Evolutionary conservation across 1,140 invertebrate genomes (phyloP).

Genomic region (Cryptotermes secundus): DNA sequence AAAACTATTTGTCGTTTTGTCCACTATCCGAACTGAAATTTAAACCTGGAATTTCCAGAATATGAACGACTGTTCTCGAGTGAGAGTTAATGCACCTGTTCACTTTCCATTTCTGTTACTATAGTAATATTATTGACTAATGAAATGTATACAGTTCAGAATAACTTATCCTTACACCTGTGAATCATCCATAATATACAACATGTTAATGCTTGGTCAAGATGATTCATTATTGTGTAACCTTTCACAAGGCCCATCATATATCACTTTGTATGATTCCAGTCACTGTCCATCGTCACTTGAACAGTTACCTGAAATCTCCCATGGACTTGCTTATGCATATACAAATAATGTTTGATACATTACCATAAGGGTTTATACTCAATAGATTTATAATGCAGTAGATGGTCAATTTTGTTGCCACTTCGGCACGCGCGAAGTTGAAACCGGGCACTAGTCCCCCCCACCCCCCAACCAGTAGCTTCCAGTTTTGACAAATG

Average conservation of each 20-base stretch:
- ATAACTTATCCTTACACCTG: too few relatives aligned
- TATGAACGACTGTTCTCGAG: too few relatives aligned
- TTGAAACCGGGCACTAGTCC: not conserved
- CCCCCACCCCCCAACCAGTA: too few relatives aligned
- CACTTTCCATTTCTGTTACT: too few relatives aligned
- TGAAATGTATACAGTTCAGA: too few relatives aligned
- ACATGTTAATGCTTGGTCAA: too few relatives aligned
- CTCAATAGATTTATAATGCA: conserved; percentile 13
- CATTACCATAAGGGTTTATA: not conserved
- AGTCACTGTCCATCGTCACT: not conserved
- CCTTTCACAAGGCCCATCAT: not conserved
- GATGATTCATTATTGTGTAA: not conserved
- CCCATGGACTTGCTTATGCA: not conserved
- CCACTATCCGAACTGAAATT: too few relatives aligned
- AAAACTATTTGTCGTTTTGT: too few relatives aligned
- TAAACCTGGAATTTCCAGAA: too few relatives aligned
- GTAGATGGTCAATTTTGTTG: not conserved
- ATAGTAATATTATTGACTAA: too few relatives aligned
- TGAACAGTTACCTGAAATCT: not conserved
- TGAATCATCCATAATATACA: too few relatives aligned
- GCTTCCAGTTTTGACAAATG: conserved; percentile 14
- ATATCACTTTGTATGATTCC: not conserved
- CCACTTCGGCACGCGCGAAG: not conserved
- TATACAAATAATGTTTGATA: conserved; percentile 14
- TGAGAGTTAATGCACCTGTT: too few relatives aligned